These are phyloP conservation scores for Eupithecia centaureata DNA, from an alignment of 2,888 invertebrate genomes.

Conservation along the genomic window DNA sequence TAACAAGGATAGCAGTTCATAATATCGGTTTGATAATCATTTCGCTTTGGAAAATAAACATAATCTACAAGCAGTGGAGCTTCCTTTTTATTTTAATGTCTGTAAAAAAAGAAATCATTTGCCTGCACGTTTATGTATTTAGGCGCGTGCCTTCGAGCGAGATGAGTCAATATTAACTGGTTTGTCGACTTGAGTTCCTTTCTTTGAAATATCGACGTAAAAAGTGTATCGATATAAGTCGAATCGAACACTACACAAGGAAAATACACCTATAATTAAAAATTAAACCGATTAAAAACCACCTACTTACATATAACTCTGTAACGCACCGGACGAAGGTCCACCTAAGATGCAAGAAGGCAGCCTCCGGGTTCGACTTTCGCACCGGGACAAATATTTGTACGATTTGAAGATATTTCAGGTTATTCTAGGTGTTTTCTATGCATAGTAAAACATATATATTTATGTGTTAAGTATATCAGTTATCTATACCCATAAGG, in stretches of 20 bases:
- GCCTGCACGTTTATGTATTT: constrained; percentile 58
- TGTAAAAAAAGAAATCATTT: constrained; percentile 45
- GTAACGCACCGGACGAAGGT: no score
- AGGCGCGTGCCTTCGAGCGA: constrained; percentile 65
- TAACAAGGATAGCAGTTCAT: not conserved
- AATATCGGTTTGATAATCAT: not conserved
- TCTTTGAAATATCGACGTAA: constrained; percentile 53
- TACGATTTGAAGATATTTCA: no score
- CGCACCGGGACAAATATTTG: no score
- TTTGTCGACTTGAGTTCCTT: constrained; percentile 69
- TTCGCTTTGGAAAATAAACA: not conserved
- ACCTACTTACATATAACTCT: no score
- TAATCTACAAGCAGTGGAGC: not conserved
- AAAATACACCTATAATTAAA: not conserved
- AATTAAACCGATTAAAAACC: not conserved
- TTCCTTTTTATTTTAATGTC: constrained; percentile 7
- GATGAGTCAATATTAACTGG: constrained; percentile 78
- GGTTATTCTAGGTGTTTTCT: no score
- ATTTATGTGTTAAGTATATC: no score
- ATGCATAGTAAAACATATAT: no score
- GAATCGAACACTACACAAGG: not conserved
- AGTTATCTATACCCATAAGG: no score
- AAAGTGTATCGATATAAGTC: constrained; percentile 38
- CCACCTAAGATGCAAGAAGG: no score
- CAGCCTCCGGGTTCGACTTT: no score